Base-by-base conservation (phyloP, 2,113 vertebrate species). In the Holacanthus passer region DNA sequence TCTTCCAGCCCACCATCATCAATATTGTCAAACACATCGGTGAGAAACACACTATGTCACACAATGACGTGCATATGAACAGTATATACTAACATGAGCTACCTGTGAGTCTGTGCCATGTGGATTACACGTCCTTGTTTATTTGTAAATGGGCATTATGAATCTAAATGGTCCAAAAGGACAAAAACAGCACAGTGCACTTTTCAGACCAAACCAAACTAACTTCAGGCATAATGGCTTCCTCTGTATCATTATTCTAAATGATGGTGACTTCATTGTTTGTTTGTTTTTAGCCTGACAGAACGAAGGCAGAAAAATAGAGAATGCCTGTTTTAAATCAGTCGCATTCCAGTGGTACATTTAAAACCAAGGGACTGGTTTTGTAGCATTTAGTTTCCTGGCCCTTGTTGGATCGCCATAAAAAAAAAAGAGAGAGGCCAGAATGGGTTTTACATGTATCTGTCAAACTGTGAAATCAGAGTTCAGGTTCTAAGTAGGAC, bases 1-100 rank as follows among this genome's bases (percentile, higher is more conserved):
- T 99, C 85, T 99, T 99, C 94, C 98, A 99, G 91, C 98, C 97
- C 11, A 99, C 98, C 13, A 95, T 98, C 90, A 89, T 41, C 64
- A 96, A 96, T 47, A 98, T 99, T 71, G 95, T 99, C 88, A 94
- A 94, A 69, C 97, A 98, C 91, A 98, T 99, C 2, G 97, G 98
- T 99, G 67, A 96, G 92, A 81, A 59, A 73, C 50, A 17, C 27
- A 63, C n/a, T n/a, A n/a, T n/a, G n/a, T n/a, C 53, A 53, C 24
- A 67, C 13, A 43, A 0, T 11, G 10, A 53, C 10, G 11, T 24
- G 52, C n/a, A 53, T n/a, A 11, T 53, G 24, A 53, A 16, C 6
- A 19, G 14, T 32, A 19, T 9, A 58, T 17, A 58, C 55, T 16
- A 12, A 24, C 12, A 19, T 13, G 41, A 45, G 8, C 24, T 20